A percentile compares a stretch with the other conserved stretches of the same genome.
Evolutionary conservation across 1,140 invertebrate species (phyloP).

Genomic region (Paramacrobiotus metropolitanus): DNA sequence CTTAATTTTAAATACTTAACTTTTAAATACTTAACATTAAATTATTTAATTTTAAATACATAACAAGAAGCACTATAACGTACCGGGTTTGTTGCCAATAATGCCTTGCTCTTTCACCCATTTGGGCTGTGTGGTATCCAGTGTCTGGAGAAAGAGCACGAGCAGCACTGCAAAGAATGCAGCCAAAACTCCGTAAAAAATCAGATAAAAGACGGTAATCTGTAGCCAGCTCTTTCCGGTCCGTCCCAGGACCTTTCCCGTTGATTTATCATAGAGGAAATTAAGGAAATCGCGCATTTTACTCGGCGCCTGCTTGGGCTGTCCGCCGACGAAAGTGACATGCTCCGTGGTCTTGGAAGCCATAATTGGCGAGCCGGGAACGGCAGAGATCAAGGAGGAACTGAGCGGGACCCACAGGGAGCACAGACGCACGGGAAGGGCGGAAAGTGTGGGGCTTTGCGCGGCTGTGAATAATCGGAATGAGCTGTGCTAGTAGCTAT

Average conservation of each 20-base stretch:
- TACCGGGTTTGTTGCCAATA: slow-evolving; percentile 74
- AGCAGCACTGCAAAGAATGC: slow-evolving; percentile 68
- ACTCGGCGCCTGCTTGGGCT: neutral
- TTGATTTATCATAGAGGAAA: slow-evolving; percentile 68
- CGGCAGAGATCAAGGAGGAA: too few relatives aligned
- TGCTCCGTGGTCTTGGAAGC: neutral
- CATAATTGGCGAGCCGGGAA: too few relatives aligned
- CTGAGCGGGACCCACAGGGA: too few relatives aligned
- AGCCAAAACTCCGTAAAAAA: slow-evolving; percentile 65
- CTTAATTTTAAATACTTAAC: too few relatives aligned
- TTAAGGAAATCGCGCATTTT: slow-evolving; percentile 58
- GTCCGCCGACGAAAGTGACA: neutral
- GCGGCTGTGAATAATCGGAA: too few relatives aligned
- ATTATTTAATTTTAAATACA: too few relatives aligned
- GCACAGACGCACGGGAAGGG: too few relatives aligned
- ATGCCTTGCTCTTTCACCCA: slow-evolving; percentile 56
- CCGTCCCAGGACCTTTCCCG: slow-evolving; percentile 56
- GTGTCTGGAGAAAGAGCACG: slow-evolving; percentile 71
- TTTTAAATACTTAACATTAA: too few relatives aligned
- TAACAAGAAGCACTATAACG: too few relatives aligned
- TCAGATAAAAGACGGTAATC: slow-evolving; percentile 73
- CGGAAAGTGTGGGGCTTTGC: too few relatives aligned
- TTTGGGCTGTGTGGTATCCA: slow-evolving; percentile 58
- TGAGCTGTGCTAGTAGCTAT: too few relatives aligned
- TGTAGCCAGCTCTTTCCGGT: slow-evolving; percentile 71